These are phyloP conservation scores for Orchesella cincta DNA, from an alignment of 1,140 invertebrate genomes.

Conservation along the genomic window DNA sequence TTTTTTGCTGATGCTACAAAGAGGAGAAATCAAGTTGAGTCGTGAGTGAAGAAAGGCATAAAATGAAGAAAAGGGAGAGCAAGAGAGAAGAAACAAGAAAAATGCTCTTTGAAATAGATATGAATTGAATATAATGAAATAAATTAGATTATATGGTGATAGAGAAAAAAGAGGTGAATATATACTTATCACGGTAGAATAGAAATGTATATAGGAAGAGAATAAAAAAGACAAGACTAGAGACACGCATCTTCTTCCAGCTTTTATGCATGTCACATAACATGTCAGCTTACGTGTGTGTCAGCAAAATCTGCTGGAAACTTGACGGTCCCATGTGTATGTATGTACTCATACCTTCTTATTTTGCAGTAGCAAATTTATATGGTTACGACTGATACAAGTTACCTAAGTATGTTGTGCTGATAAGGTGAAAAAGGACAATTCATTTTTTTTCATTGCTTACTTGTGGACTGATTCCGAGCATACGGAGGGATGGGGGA, in stretches of 20 bases:
- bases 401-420: too few species aligned
- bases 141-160: background rate
- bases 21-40: background rate
- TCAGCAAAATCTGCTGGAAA: too few species aligned
- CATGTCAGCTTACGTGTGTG: background rate
- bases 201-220: background rate
- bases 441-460: constrained; percentile 54
- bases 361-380: too few species aligned
- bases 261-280: constrained; percentile 7
- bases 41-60: background rate
- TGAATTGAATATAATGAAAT: background rate
- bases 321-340: background rate
- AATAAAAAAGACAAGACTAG: background rate
- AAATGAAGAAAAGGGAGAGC: background rate
- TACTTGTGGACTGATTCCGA: constrained; percentile 90
- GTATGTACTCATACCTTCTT: background rate
- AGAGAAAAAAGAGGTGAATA: background rate
- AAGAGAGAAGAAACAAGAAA: constrained; percentile 1
- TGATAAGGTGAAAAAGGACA: too few species aligned
- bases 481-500: constrained; percentile 87
- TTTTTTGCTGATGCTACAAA: background rate
- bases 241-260: background rate
- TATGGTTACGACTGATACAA: too few species aligned
- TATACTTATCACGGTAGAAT: background rate
- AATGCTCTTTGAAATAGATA: background rate